These are phyloP conservation scores for Theocolax elegans DNA, from an alignment of 1,140 invertebrate genomes.

Conservation along the genomic window DNA sequence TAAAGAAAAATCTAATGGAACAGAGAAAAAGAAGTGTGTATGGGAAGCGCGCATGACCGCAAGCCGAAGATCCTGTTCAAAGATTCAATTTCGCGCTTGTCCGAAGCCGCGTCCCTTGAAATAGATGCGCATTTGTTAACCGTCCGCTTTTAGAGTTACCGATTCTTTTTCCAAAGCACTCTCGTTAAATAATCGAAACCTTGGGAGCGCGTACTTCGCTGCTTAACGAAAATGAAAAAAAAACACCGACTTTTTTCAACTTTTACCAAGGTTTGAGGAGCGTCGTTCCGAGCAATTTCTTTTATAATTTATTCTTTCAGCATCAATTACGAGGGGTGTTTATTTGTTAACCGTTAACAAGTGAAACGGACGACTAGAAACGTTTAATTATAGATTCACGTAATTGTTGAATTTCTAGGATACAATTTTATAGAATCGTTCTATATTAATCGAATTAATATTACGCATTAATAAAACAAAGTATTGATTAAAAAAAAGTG, in stretches of 20 bases:
- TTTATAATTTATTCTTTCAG: too few relatives aligned
- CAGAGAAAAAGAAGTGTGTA: neutral
- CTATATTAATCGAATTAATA: neutral
- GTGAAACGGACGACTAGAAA: too few relatives aligned
- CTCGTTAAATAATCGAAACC: slow-evolving; percentile 10
- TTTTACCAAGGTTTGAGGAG: too few relatives aligned
- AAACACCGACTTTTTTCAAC: neutral
- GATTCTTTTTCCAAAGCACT: neutral
- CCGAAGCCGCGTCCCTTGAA: neutral
- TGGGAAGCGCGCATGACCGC: neutral
- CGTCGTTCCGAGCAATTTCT: too few relatives aligned
- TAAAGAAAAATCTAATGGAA: neutral
- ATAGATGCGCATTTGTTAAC: neutral
- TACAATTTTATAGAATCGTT: too few relatives aligned
- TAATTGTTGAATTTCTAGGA: too few relatives aligned
- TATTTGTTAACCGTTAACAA: too few relatives aligned
- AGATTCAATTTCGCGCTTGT: slow-evolving; percentile 13
- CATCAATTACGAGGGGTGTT: too few relatives aligned
- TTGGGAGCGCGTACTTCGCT: neutral
- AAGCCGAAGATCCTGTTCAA: neutral
- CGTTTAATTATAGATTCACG: too few relatives aligned
- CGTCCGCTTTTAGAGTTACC: neutral
- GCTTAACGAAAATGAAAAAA: neutral
- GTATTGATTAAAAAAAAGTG: too few relatives aligned
- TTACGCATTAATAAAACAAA: neutral